Evolutionary conservation across 2,888 invertebrate genomes (phyloP), one percentile per base, ranked within the genome.

Genomic region (Gnatocerus cornutus): DNA sequence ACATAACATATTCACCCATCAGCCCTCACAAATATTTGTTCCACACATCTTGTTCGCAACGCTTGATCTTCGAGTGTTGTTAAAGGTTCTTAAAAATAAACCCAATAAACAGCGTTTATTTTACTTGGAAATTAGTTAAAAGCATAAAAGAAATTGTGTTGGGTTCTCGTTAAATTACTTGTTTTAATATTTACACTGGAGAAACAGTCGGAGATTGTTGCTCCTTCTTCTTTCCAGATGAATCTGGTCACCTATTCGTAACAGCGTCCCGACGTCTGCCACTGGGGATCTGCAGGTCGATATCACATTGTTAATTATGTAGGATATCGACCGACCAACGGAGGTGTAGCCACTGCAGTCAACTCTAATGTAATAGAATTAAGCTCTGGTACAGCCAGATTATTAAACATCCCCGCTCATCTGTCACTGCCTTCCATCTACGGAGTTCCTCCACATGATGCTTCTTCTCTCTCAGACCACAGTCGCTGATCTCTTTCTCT

Each of bases 301-400:
- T 84, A 84, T 82, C 80, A 82, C 83, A 83, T 82, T 82, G 84
- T 84, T 83, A 84, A 84, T 84, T 84, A 84, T 83, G 83, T 83
- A 84, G 78, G 78, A 77, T 82, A 84, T 83, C 83, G 83, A 83
- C 80, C 82, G 80, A 76, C 76, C 78, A 75, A 75, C 75, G 77
- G 79, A 79, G 80, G 79, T 79, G 79, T 80, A 81, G 81, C 80
- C 80, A 79, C 80, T 82, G 80, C 81, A 81, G 80, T 80, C 81
- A 76, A 80, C 80, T 81, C 78, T 79, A 78, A 80, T 81, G 79
- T 81, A 81, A 82, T 82, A 81, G 80, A 82, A 82, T 82, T 81
- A 82, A 81, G 80, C 79, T 78, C 80, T 76, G 79, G 80, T 80
- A 80, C 79, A 79, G 80, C 80, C 80, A 77, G 81, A 81, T 82